Percentiles rank a stretch among this genome's conserved stretches.
Conservation (phyloP, 2,888 invertebrate species). For the Anticlea derivata region DNA sequence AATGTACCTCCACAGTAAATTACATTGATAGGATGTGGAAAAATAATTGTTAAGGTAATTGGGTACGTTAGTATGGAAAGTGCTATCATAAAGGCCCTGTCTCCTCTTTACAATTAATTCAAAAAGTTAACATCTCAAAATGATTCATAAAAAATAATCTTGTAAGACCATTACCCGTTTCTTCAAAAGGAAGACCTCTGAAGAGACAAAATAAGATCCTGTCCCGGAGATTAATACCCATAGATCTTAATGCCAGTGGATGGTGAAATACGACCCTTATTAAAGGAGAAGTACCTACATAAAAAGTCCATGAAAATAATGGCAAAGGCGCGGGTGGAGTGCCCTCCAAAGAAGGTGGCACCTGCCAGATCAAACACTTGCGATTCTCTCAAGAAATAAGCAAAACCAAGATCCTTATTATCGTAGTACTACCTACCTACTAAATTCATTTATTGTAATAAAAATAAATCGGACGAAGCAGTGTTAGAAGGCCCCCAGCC, state of each 20-base stretch:
- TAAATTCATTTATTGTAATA: too few species aligned
- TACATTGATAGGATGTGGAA: too few species aligned
- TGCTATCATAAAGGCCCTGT: too few species aligned
- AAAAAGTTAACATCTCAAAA: not conserved
- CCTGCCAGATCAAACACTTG: conserved; percentile 41
- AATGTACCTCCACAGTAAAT: too few species aligned
- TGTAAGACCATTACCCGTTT: conserved; percentile 10
- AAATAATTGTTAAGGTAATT: too few species aligned
- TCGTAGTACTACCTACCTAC: too few species aligned
- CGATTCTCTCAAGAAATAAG: not conserved
- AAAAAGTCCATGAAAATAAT: conserved; percentile 59
- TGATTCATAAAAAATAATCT: conserved; percentile 1
- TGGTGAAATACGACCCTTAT: conserved; percentile 52
- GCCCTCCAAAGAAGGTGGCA: conserved; percentile 40
- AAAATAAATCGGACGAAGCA: too few species aligned
- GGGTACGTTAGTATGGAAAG: too few species aligned
- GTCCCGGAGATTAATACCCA: conserved; percentile 36
- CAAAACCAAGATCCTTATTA: too few species aligned
- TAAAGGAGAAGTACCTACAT: conserved; percentile 52
- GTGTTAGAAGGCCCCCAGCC: too few species aligned
- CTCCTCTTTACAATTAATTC: too few species aligned
- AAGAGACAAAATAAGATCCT: conserved; percentile 33
- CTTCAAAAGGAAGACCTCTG: not conserved
- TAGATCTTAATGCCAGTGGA: conserved; percentile 53
- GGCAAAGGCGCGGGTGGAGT: conserved; percentile 34